Evolutionary conservation across 2,888 invertebrate genomes (phyloP).

Genomic region (Galerucella calmariensis): DNA sequence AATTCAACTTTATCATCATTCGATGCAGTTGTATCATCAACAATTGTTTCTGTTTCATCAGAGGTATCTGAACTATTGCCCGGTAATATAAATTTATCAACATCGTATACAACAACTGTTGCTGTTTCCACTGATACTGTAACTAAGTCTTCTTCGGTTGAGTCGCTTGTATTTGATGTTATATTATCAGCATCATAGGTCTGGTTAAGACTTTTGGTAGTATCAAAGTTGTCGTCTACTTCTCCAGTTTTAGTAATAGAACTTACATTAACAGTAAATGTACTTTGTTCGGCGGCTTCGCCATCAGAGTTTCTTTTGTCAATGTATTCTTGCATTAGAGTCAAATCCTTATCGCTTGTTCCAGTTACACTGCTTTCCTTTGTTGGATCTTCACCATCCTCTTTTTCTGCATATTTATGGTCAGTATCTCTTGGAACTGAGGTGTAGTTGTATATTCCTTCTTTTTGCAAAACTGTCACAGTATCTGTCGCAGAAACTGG

Average conservation of each 20-base stretch:
- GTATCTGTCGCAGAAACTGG: no score
- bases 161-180: neutral
- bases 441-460: neutral
- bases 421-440: neutral
- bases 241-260: neutral
- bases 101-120: neutral
- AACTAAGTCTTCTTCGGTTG: neutral
- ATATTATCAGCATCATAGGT: neutral
- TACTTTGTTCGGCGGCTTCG: slow-evolving; percentile 4
- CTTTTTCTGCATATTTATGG: neutral
- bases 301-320: neutral
- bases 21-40: neutral
- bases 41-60: neutral
- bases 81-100: no score
- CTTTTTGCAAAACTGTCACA: no score
- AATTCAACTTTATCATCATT: neutral
- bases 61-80: no score
- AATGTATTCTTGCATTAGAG: slow-evolving; percentile 22
- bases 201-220: neutral
- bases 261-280: slow-evolving; percentile 12
- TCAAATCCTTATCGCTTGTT: slow-evolving; percentile 11
- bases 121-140: neutral
- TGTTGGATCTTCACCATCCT: neutral
- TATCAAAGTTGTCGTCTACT: neutral
- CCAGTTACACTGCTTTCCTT: neutral